Conservation (phyloP, 2,113 vertebrate genomes). For the Thamnophis sirtalis region DNA sequence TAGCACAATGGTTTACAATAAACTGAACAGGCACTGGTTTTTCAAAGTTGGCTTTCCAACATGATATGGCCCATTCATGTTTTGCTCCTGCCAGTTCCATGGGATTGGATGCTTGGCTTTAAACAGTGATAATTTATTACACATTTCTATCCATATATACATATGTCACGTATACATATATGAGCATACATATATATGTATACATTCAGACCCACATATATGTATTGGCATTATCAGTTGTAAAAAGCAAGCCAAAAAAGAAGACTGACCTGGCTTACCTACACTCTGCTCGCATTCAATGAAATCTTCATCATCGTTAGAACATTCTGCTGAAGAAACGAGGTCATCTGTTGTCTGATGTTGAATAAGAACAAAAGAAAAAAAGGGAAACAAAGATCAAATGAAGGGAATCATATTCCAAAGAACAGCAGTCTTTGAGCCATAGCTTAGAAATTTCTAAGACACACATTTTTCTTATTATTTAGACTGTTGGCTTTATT, state of each 20-base stretch:
- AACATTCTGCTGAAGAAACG: constrained; percentile 95
- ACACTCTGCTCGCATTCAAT: constrained; percentile 96
- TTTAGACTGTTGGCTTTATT: not conserved
- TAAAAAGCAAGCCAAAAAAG: constrained; percentile 88
- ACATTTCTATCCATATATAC: constrained; percentile 59
- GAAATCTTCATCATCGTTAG: constrained; percentile 96
- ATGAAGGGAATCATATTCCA: not conserved
- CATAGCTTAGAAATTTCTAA: not conserved
- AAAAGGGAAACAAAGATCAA: constrained; percentile 12
- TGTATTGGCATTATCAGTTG: constrained; percentile 77
- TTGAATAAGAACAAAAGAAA: constrained; percentile 17
- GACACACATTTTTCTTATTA: not conserved
- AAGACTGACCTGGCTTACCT: constrained; percentile 98
- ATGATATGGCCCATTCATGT: not conserved
- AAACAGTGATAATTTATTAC: constrained; percentile 50
- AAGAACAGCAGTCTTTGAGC: not conserved
- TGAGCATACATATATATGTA: constrained; percentile 61
- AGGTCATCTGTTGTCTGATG: constrained; percentile 91
- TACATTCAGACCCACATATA: constrained; percentile 64
- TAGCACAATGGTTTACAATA: not conserved
- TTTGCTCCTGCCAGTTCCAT: constrained; percentile 70
- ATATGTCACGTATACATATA: constrained; percentile 65
- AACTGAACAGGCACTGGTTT: constrained; percentile 12
- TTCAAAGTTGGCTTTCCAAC: constrained; percentile 32
- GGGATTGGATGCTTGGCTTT: constrained; percentile 89